A percentile compares a stretch with the other conserved stretches of the same genome.
Evolutionary conservation across 2,113 vertebrate genomes (phyloP).

Genomic region (Poeciliopsis turrubarensis): DNA sequence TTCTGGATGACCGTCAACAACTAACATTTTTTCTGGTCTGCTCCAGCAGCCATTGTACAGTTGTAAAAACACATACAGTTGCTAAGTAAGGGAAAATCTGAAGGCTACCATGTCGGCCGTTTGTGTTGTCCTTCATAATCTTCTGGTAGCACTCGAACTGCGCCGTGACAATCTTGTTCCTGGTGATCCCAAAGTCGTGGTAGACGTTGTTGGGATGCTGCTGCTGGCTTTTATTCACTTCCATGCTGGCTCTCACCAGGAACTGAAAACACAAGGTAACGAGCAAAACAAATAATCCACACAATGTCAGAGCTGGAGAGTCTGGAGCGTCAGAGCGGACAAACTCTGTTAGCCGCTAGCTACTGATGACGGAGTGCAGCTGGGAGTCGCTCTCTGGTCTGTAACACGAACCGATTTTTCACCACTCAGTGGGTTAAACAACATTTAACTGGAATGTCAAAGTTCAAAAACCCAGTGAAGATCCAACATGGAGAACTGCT

Average conservation of each 20-base stretch:
- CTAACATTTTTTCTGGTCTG: too few relatives aligned
- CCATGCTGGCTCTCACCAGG: slow-evolving; percentile 75
- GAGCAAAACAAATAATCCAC: not conserved
- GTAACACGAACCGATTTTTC: too few relatives aligned
- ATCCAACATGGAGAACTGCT: too few relatives aligned
- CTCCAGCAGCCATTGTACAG: not conserved
- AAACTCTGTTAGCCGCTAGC: too few relatives aligned
- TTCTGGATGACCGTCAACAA: too few relatives aligned
- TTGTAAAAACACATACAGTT: not conserved
- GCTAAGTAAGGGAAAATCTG: not conserved
- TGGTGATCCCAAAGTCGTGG: slow-evolving; percentile 80
- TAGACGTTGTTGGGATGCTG: slow-evolving; percentile 72
- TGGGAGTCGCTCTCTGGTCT: too few relatives aligned
- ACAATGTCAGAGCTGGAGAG: not conserved
- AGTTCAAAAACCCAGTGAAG: too few relatives aligned
- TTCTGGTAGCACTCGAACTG: slow-evolving; percentile 99
- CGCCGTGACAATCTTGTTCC: slow-evolving; percentile 94
- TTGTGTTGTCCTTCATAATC: slow-evolving; percentile 85
- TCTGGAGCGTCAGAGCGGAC: too few relatives aligned
- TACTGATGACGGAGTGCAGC: too few relatives aligned
- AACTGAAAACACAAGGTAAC: slow-evolving; percentile 64
- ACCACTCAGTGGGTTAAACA: too few relatives aligned
- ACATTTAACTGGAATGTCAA: too few relatives aligned
- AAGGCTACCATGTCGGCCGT: slow-evolving; percentile 61
- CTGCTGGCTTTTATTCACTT: slow-evolving; percentile 76